Conservation (phyloP, 2,113 vertebrate species). For the Motacilla tschutschensis region DNA sequence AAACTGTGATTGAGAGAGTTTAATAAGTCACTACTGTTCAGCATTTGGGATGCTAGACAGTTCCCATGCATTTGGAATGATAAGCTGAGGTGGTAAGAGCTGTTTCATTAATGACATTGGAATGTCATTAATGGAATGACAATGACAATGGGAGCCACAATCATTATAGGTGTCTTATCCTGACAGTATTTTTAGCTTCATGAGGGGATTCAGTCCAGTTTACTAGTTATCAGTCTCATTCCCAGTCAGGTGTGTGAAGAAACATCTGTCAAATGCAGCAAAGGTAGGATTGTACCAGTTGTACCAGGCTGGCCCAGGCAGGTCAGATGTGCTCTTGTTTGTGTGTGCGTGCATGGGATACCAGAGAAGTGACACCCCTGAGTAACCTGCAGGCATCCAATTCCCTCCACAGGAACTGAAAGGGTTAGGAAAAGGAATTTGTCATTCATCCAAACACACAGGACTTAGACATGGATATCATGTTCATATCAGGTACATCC, state of each 20-base stretch:
- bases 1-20: neutral
- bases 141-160: too few species aligned
- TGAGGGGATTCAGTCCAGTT: neutral
- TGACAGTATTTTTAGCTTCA: neutral
- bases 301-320: neutral
- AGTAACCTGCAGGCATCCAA: neutral
- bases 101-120: neutral
- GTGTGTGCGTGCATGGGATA: rapidly evolving
- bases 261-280: neutral
- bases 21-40: neutral
- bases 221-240: neutral
- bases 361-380: neutral
- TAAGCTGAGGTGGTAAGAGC: neutral
- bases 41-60: neutral
- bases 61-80: neutral
- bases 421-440: neutral
- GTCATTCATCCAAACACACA: neutral
- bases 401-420: neutral
- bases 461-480: neutral
- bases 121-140: too few species aligned
- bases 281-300: neutral
- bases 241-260: neutral
- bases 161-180: neutral
- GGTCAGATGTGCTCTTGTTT: neutral
- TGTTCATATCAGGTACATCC: neutral